These are phyloP conservation scores for Ooceraea biroi DNA, from an alignment of 1,140 invertebrate species.

Conservation along the genomic window DNA sequence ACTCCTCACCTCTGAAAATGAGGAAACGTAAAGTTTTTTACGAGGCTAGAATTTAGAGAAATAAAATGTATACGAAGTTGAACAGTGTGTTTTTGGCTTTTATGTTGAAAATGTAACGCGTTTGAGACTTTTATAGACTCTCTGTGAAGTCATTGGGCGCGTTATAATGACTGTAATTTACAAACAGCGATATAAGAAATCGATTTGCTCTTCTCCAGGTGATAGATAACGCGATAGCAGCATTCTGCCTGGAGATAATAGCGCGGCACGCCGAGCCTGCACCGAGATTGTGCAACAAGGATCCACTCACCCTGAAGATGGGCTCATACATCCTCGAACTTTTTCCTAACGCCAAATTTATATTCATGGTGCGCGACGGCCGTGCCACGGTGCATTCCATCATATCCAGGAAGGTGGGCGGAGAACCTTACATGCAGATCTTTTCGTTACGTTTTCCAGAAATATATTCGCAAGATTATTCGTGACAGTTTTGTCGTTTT, in stretches of 20 bases:
- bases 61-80: no score
- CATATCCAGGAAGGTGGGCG: conserved; percentile 94
- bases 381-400: conserved; percentile 99
- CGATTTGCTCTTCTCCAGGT: conserved; percentile 86
- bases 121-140: no score
- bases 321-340: conserved; percentile 93
- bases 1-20: not conserved
- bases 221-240: conserved; percentile 97
- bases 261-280: conserved; percentile 98
- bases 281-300: conserved; percentile 98
- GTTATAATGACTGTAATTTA: no score
- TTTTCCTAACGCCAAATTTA: conserved; percentile 96
- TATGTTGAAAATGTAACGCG: no score
- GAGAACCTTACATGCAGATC: not conserved
- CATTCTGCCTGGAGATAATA: conserved; percentile 98
- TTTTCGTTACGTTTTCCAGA: not conserved
- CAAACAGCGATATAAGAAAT: not conserved
- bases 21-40: not conserved
- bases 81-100: no score
- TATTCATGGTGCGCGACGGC: conserved; percentile 99
- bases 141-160: no score
- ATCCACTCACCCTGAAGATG: conserved; percentile 98
- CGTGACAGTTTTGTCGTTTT: conserved; percentile 2
- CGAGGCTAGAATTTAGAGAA: no score
- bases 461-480: conserved; percentile 11